These are phyloP conservation scores for Diadophis punctatus DNA, from an alignment of 2,113 vertebrate species.

Conservation along the genomic window DNA sequence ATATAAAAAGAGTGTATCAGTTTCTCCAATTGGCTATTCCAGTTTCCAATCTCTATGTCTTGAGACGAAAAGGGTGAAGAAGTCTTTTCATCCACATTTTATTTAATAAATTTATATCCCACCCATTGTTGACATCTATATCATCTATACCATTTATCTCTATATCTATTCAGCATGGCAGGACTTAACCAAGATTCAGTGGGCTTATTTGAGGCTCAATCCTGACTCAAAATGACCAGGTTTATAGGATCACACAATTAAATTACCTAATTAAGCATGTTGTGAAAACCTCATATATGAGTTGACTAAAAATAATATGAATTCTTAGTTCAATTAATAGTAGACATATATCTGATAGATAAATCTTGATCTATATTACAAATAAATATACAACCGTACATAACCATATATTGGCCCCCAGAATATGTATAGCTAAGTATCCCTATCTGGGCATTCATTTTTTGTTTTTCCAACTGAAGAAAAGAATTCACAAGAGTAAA, in stretches of 20 bases:
- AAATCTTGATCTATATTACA: neutral
- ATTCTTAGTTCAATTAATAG: neutral
- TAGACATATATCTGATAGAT: neutral
- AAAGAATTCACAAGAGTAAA: conserved; percentile 65
- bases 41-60: neutral
- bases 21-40: neutral
- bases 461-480: conserved; percentile 44
- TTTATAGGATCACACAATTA: neutral
- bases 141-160: too few species aligned
- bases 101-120: too few species aligned
- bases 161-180: neutral
- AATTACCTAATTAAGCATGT: neutral
- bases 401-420: neutral
- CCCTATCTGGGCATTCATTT: conserved; percentile 61
- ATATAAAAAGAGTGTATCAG: neutral
- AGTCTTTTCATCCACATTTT: neutral
- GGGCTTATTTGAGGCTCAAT: neutral
- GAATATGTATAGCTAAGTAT: neutral
- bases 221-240: neutral
- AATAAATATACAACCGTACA: neutral
- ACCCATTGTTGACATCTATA: too few species aligned
- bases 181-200: neutral
- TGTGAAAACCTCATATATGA: neutral
- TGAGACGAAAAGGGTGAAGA: neutral
- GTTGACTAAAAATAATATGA: neutral